These are phyloP conservation scores for Eulemur mongoz DNA, from an alignment of 2,797 vertebrate species.

Conservation along the genomic window DNA sequence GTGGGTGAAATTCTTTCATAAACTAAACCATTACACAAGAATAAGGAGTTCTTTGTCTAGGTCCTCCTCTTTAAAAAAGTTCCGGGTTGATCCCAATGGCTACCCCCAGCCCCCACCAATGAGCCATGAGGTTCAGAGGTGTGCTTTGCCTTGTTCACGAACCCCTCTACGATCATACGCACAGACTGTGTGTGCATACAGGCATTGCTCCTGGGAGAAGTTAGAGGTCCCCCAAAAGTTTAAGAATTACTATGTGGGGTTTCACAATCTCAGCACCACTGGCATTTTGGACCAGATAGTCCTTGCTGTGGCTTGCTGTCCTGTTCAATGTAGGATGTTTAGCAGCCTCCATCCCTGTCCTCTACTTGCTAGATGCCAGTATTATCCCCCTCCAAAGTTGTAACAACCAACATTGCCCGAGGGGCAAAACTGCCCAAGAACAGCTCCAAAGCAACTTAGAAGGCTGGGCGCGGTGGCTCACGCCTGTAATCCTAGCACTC, in stretches of 20 bases:
- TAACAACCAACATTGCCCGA: not conserved
- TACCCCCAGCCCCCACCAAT: rapidly evolving
- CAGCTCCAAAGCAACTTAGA: not conserved
- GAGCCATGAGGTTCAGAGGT: not conserved
- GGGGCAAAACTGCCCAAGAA: not conserved
- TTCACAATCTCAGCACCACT: not conserved
- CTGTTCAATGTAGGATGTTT: not conserved
- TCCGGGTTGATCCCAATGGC: not conserved
- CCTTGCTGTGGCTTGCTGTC: not conserved
- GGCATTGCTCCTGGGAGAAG: not conserved
- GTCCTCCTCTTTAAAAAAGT: not conserved
- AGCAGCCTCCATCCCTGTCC: not conserved
- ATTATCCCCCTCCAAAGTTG: not conserved
- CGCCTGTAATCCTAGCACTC: too few relatives aligned
- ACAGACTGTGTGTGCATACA: not conserved
- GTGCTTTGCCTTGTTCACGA: rapidly evolving
- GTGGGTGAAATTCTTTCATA: not conserved
- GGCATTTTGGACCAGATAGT: not conserved
- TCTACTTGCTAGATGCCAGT: not conserved
- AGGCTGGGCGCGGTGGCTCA: too few relatives aligned
- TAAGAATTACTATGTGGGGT: not conserved
- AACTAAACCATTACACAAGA: not conserved
- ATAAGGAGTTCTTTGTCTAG: not conserved
- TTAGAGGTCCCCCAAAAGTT: not conserved
- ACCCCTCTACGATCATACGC: too few relatives aligned